phyloP scores from a whole-genome alignment of 30 jellyfish, hydroid and myxozoan species.

The Pseudorhiza aurosa region DNA sequence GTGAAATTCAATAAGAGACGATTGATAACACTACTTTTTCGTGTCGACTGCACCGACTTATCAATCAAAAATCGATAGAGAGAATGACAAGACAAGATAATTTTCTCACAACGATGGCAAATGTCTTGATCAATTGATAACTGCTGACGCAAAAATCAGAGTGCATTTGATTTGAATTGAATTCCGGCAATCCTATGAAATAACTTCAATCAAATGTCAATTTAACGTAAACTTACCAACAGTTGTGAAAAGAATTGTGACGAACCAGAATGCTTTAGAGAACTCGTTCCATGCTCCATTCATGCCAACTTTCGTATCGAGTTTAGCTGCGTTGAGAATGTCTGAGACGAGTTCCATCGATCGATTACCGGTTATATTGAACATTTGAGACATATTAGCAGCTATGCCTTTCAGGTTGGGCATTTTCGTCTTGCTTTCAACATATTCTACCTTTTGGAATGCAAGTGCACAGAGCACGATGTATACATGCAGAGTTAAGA shows the following conservation, averaged over 20 bases:
- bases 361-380: constrained; percentile 12
- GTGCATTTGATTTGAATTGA: too few relatives aligned
- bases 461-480: constrained; percentile 46
- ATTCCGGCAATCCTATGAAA: too few relatives aligned
- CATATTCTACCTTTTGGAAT: constrained; percentile 57
- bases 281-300: constrained; percentile 42
- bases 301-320: constrained; percentile 45
- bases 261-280: constrained; percentile 71
- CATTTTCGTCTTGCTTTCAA: constrained; percentile 4
- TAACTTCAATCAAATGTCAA: too few relatives aligned
- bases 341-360: constrained; percentile 6
- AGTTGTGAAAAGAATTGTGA: constrained; percentile 71
- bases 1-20: too few relatives aligned
- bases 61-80: too few relatives aligned
- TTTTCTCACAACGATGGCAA: too few relatives aligned
- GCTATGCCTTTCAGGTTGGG: constrained; percentile 38
- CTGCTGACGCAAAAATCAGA: too few relatives aligned
- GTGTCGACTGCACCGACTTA: too few relatives aligned
- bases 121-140: too few relatives aligned
- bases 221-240: constrained; percentile 83
- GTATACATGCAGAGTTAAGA: constrained; percentile 50
- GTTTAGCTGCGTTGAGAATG: constrained; percentile 29
- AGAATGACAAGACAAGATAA: too few relatives aligned
- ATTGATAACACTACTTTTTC: too few relatives aligned
- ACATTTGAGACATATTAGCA: constrained; percentile 8